Evolutionary conservation across 1,140 invertebrate genomes (phyloP).

Genomic region (Varroa destructor): DNA sequence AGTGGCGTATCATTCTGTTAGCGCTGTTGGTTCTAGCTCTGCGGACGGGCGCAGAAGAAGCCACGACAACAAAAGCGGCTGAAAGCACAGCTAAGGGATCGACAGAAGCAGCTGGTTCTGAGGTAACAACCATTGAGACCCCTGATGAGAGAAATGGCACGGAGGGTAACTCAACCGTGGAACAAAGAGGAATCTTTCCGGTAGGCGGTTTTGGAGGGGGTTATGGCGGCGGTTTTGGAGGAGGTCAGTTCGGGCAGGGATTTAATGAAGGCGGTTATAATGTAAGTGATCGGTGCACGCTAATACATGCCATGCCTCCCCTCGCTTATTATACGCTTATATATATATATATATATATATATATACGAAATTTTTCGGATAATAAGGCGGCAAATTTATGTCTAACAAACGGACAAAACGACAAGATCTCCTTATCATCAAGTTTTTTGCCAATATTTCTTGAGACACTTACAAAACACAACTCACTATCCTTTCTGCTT

Average conservation of each 20-base stretch:
- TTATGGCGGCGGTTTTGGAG: neutral
- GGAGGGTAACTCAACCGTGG: constrained; percentile 8
- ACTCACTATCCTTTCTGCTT: no score
- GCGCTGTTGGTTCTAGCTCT: neutral
- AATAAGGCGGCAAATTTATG: no score
- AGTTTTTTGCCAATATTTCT: no score
- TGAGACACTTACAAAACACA: no score
- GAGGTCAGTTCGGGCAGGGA: neutral
- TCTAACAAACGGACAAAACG: no score
- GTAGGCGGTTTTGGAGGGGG: neutral
- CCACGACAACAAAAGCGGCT: neutral
- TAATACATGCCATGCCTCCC: neutral
- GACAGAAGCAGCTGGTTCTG: neutral
- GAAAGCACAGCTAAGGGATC: neutral
- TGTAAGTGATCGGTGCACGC: neutral
- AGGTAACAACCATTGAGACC: neutral
- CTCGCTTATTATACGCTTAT: neutral
- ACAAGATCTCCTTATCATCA: no score
- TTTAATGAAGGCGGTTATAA: neutral
- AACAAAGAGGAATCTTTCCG: constrained; percentile 1
- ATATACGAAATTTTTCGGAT: neutral
- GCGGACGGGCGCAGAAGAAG: neutral
- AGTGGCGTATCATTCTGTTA: neutral
- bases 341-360: neutral
- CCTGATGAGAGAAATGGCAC: neutral